These are phyloP conservation scores for Phrynocephalus versicolor DNA, from an alignment of 2,113 vertebrate species.

Conservation along the genomic window DNA sequence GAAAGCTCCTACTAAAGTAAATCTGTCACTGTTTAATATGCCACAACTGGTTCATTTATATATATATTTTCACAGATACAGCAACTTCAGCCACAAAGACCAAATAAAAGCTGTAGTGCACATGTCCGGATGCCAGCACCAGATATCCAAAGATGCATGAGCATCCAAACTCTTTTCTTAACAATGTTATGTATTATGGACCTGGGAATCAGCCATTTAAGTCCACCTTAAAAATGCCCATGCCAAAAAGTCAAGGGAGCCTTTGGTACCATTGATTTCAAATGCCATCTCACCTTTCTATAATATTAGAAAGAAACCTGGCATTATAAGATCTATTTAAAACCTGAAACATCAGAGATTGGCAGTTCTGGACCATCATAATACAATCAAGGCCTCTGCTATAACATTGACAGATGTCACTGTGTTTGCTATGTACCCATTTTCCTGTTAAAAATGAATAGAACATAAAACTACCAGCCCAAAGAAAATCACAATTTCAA, in stretches of 20 bases:
- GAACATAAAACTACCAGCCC: neutral
- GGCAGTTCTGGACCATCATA: neutral
- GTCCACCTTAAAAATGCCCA: too few species aligned
- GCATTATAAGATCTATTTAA: neutral
- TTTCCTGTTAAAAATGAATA: neutral
- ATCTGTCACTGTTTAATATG: too few species aligned
- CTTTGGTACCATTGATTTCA: neutral
- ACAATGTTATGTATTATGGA: neutral
- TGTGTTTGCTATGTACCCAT: neutral
- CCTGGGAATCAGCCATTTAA: too few species aligned
- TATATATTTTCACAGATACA: too few species aligned
- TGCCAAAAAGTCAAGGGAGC: neutral
- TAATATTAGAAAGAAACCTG: neutral
- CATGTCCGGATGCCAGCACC: neutral
- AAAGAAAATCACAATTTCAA: neutral
- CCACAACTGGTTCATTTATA: too few species aligned
- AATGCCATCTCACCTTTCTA: neutral
- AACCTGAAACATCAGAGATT: neutral
- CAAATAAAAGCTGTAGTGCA: neutral
- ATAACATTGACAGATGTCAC: neutral
- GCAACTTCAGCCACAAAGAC: neutral
- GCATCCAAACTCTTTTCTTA: neutral
- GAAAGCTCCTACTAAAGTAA: too few species aligned
- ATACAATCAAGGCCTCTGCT: neutral
- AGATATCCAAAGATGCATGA: neutral